phyloP scores from a whole-genome alignment of 2,113 vertebrate genomes.

The Zeus faber region DNA sequence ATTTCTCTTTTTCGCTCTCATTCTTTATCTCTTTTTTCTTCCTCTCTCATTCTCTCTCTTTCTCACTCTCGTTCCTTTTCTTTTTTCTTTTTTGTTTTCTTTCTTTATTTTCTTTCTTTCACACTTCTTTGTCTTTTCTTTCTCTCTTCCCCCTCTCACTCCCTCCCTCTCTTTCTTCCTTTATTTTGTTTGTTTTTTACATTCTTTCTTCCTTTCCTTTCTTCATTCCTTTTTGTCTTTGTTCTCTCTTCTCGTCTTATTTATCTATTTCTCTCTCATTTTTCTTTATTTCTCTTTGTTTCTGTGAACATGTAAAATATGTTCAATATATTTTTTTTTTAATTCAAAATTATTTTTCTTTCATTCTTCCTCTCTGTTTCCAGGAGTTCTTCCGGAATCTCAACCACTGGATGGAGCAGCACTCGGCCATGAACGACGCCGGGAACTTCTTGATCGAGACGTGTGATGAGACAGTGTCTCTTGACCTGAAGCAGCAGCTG shows the following conservation, averaged over 20 bases:
- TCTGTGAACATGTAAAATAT: too few species aligned
- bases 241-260: constrained; percentile 20
- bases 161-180: constrained; percentile 24
- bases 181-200: background rate
- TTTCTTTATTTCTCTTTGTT: background rate
- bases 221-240: constrained; percentile 7
- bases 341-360: too few species aligned
- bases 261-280: background rate
- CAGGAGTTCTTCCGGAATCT: constrained; percentile 80
- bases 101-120: constrained; percentile 43
- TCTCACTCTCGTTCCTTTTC: background rate
- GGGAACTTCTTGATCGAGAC: constrained; percentile 98
- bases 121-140: constrained; percentile 46
- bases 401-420: constrained; percentile 88
- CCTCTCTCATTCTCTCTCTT: background rate
- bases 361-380: constrained; percentile 53
- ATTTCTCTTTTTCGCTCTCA: background rate
- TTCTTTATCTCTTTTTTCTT: background rate
- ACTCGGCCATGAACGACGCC: constrained; percentile 94
- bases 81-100: constrained; percentile 15
- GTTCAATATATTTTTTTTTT: too few species aligned
- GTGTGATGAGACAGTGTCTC: constrained; percentile 89
- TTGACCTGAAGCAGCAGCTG: constrained; percentile 94
- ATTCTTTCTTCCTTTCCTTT: background rate
- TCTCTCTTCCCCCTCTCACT: background rate